Conservation (phyloP, 1,140 invertebrate genomes). For the Ips nitidus region DNA sequence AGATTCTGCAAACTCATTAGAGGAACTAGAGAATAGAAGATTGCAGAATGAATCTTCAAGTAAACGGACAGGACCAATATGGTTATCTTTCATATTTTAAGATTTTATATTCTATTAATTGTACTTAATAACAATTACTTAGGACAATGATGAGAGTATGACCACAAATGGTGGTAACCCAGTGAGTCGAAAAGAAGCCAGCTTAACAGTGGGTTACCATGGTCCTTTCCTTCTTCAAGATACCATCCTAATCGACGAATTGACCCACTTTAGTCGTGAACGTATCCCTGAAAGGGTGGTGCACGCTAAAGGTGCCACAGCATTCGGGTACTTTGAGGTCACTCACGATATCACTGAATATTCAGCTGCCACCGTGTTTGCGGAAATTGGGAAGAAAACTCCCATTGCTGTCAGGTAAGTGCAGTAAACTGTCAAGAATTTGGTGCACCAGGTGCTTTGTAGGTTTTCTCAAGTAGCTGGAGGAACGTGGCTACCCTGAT, state of each 20-base stretch:
- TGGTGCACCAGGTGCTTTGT: slow-evolving; percentile 2
- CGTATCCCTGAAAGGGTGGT: slow-evolving; percentile 97
- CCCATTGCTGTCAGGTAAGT: slow-evolving; percentile 70
- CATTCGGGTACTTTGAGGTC: slow-evolving; percentile 94
- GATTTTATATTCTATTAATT: too few species aligned
- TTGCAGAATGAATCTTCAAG: too few species aligned
- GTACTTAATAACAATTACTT: too few species aligned
- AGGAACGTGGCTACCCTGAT: slow-evolving; percentile 69
- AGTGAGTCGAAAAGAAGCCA: slow-evolving; percentile 68
- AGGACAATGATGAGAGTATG: slow-evolving; percentile 26
- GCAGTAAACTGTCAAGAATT: too few species aligned
- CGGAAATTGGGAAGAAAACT: slow-evolving; percentile 77
- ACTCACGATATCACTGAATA: slow-evolving; percentile 82
- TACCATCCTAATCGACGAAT: slow-evolving; percentile 85
- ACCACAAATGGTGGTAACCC: slow-evolving; percentile 73
- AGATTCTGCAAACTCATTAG: too few species aligned
- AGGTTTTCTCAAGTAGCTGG: slow-evolving; percentile 33
- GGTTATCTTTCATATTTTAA: too few species aligned
- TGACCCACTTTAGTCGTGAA: slow-evolving; percentile 92
- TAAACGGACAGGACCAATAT: too few species aligned
- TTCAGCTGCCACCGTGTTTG: slow-evolving; percentile 77
- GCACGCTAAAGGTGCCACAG: slow-evolving; percentile 95
- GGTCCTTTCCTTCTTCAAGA: slow-evolving; percentile 92
- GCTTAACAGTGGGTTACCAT: slow-evolving; percentile 77
- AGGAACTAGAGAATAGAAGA: too few species aligned